Evolutionary conservation across 2,888 invertebrate species (phyloP).

Genomic region (Leptura quadrifasciata): DNA sequence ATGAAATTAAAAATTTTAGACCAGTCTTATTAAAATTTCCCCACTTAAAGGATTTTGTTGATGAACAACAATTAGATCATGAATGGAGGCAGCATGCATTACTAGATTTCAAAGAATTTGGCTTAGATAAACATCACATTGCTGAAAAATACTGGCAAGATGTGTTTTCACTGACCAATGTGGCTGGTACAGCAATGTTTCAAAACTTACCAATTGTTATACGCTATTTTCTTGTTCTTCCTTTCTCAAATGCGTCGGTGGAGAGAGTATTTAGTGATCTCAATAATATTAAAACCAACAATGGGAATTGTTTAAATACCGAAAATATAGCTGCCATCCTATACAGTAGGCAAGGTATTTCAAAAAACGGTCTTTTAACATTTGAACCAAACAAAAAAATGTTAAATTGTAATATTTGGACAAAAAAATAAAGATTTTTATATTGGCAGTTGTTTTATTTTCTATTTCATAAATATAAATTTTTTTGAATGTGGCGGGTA

Average conservation of each 20-base stretch:
- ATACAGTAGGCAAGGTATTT: neutral
- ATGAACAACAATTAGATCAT: slow-evolving; percentile 14
- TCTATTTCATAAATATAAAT: no score
- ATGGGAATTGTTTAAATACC: neutral
- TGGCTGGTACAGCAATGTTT: neutral
- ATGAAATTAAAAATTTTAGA: neutral
- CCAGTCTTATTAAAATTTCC: slow-evolving; percentile 12
- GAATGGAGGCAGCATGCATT: slow-evolving; percentile 22
- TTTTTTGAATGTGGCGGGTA: no score
- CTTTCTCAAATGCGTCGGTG: slow-evolving; percentile 35
- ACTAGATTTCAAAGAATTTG: neutral
- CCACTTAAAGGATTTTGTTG: slow-evolving; percentile 1
- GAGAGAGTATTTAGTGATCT: slow-evolving; percentile 36
- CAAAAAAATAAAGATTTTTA: neutral
- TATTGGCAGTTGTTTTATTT: neutral
- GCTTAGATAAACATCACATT: neutral
- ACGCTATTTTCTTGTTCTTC: slow-evolving; percentile 21
- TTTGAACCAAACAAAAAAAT: neutral
- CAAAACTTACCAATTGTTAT: slow-evolving; percentile 36
- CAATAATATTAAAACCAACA: slow-evolving; percentile 26
- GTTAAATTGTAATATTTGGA: no score
- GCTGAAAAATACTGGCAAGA: no score
- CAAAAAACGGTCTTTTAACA: neutral
- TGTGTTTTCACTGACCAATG: no score
- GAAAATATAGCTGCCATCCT: neutral